phyloP scores from a whole-genome alignment of 2,797 vertebrate genomes.

The Pseudochirops cupreus region DNA sequence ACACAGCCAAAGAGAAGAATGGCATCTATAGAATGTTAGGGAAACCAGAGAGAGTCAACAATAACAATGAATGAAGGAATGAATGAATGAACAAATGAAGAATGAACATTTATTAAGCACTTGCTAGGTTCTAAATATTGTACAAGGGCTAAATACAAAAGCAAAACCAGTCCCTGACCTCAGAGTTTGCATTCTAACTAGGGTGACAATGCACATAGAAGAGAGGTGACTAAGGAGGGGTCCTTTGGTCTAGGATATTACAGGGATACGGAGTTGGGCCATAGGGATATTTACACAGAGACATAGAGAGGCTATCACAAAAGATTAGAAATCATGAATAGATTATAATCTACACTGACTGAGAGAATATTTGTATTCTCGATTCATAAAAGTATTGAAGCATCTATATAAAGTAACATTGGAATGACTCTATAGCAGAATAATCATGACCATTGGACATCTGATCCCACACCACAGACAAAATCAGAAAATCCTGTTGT shows the following conservation, averaged over 20 bases:
- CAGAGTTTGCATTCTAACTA: neutral
- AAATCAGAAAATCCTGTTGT: neutral
- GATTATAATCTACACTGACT: neutral
- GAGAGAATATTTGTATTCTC: neutral
- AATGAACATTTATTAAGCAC: neutral
- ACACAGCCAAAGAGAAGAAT: neutral
- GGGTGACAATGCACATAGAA: neutral
- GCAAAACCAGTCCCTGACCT: neutral
- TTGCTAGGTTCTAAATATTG: neutral
- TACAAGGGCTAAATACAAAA: neutral
- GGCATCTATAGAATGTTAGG: neutral
- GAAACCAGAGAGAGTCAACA: neutral
- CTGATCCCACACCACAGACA: neutral
- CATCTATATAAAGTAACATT: neutral
- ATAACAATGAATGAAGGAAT: neutral
- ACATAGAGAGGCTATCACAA: neutral
- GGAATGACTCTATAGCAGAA: neutral
- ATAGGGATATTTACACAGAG: neutral
- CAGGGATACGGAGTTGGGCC: neutral
- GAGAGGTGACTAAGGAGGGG: neutral
- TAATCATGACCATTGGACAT: neutral
- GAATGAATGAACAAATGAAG: neutral
- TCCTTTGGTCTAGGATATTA: neutral
- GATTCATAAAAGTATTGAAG: neutral
- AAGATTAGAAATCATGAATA: neutral